Evolutionary conservation across 2,113 vertebrate species (phyloP), one percentile per base, ranked within the genome.

Genomic region (Pontoporia blainvillei): DNA sequence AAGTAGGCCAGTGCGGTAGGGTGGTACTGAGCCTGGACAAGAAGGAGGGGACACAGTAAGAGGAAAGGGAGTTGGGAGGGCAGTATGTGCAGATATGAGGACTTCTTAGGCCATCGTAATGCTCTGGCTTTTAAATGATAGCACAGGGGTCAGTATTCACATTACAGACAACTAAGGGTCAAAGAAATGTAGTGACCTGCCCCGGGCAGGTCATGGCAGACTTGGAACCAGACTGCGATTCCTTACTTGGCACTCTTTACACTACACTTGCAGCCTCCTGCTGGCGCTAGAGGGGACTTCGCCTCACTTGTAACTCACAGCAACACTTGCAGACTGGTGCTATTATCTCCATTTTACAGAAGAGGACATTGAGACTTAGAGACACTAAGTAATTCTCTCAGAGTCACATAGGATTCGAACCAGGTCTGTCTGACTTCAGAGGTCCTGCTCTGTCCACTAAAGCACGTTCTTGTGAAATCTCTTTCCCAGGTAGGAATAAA

Each of bases 221-320:
- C 91, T 54, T 34, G 67, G 66, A 59, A 27, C 14, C 34, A 79
- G 44, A 12, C 20, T 12, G 4, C 9, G 27, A 44, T 27, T 64
- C 91, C 41, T 31, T 54, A 20, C 17, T 21, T 13, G 2, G 36
- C 27, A 1, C 3, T 49, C 72, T 90, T 72, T 27, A 41, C 12
- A 34, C 12, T 2, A 4, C 1, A 2, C 3, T 0, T 1, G 1
- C 31, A 12, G 66, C 64, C 36, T 5, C 15, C 31, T 15, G 36
- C 9, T 44, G 44, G 49, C 69, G 23, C n/a, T 57, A 5, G 6
- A 0, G 2, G n/a, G 21, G 17, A 2, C 64, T 25, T 49, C 2
- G 2, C 21, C 21, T 66, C 13, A 15, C 57, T 4, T 6, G 11
- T 20, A 34, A 25, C 49, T 52, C 88, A 79, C 54, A 52, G 57